A percentile compares a stretch with the other conserved stretches of the same genome.
phyloP scores from a whole-genome alignment of 2,113 vertebrate species.

The Callipepla squamata region DNA sequence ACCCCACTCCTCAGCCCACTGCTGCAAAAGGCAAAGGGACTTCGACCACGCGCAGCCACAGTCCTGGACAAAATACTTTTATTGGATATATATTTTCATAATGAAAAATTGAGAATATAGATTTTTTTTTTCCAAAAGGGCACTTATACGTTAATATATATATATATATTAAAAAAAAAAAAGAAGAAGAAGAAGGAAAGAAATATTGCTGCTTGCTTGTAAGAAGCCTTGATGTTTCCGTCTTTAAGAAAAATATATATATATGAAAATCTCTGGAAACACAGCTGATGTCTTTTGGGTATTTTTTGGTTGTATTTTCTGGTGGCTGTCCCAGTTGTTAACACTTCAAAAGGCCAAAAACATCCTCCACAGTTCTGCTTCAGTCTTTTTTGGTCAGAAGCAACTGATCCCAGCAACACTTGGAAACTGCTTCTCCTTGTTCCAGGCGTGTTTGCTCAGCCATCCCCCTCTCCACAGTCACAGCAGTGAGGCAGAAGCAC shows the following conservation, averaged over 20 bases:
- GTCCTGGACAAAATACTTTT: conserved; percentile 43
- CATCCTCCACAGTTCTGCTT: not conserved
- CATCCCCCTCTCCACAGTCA: not conserved
- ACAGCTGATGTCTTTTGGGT: not conserved
- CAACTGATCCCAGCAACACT: not conserved
- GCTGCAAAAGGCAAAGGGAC: not conserved
- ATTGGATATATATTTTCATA: conserved; percentile 44
- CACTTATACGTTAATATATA: conserved; percentile 27
- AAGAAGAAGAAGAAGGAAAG: not conserved
- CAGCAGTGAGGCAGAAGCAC: not conserved
- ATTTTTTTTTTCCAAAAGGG: not conserved
- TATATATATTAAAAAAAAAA: not conserved
- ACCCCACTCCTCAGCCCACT: not conserved
- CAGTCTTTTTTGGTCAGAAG: not conserved
- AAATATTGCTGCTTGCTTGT: conserved; percentile 3
- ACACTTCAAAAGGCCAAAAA: not conserved
- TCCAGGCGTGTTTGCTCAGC: rapidly evolving
- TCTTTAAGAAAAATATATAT: not conserved
- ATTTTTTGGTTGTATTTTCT: too few relatives aligned
- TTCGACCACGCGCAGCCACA: not conserved
- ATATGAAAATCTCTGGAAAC: not conserved
- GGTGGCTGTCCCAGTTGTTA: not conserved
- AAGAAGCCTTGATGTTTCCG: not conserved
- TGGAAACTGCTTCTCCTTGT: not conserved
- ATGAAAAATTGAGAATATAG: conserved; percentile 20